Evolutionary conservation across 2,113 vertebrate species (phyloP).

Genomic region (Mystacornis crossleyi): DNA sequence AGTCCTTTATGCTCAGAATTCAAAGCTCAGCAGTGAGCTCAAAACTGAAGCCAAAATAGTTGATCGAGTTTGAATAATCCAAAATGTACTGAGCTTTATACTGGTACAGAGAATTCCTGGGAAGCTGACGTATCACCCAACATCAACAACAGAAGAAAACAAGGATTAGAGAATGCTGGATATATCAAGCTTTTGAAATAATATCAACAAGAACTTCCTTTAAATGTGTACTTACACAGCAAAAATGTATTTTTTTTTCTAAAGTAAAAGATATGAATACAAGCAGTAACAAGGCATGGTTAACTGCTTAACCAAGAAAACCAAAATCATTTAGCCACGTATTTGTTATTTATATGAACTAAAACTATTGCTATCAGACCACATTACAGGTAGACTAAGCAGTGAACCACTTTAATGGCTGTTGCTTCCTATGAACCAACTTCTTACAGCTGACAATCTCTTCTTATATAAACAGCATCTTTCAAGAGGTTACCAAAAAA

Average conservation of each 20-base stretch:
- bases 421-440: background rate
- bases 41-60: slow-evolving; percentile 11
- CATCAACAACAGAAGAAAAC: background rate
- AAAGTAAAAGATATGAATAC: background rate
- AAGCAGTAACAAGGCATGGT: background rate
- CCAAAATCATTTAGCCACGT: background rate
- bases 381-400: background rate
- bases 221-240: background rate
- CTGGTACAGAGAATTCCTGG: background rate
- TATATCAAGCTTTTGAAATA: background rate
- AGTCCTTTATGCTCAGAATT: background rate
- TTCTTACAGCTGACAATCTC: background rate
- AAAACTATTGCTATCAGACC: background rate
- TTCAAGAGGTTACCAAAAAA: background rate
- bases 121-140: background rate
- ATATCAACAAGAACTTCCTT: background rate
- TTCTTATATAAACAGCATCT: background rate
- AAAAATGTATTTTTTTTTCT: background rate
- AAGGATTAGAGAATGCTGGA: background rate
- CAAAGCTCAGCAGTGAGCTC: background rate
- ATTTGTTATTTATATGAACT: background rate
- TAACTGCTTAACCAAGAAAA: background rate
- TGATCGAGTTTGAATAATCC: background rate
- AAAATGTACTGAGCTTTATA: slow-evolving; percentile 3
- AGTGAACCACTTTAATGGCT: background rate